These are phyloP conservation scores for Sebastes goodei DNA, from an alignment of 2,797 vertebrate genomes.

Conservation along the genomic window DNA sequence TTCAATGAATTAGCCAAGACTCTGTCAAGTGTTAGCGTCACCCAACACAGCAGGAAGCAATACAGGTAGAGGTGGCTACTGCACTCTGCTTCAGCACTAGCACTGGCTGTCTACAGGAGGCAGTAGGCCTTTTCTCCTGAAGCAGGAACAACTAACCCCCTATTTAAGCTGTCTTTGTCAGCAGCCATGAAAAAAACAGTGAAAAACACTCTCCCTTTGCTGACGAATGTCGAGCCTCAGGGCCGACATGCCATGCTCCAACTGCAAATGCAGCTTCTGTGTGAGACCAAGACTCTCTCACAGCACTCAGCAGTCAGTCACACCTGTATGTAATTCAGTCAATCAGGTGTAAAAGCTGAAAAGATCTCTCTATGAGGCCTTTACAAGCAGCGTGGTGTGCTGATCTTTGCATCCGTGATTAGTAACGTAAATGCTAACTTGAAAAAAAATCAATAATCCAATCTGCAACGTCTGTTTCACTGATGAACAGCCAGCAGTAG, in stretches of 20 bases:
- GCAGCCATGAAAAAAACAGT: not conserved
- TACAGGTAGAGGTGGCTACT: not conserved
- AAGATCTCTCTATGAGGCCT: not conserved
- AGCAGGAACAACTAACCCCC: not conserved
- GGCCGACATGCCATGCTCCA: not conserved
- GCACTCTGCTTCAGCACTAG: not conserved
- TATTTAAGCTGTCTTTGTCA: not conserved
- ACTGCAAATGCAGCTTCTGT: not conserved
- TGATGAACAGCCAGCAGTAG: not conserved
- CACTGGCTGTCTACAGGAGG: not conserved
- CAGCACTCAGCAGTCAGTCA: not conserved
- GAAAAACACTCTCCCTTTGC: not conserved
- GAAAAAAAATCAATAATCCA: constrained; percentile 9
- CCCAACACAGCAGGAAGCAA: not conserved
- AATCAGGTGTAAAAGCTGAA: not conserved
- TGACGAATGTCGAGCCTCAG: not conserved
- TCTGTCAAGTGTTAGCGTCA: not conserved
- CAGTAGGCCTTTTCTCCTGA: not conserved
- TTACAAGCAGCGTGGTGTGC: not conserved
- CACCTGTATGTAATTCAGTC: not conserved
- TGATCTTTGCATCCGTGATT: not conserved
- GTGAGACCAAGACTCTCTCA: not conserved
- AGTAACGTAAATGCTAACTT: not conserved
- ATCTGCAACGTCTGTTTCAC: not conserved
- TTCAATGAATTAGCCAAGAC: not conserved